Conservation (phyloP, 1,140 invertebrate species). For the Xylocopa sonorina region DNA sequence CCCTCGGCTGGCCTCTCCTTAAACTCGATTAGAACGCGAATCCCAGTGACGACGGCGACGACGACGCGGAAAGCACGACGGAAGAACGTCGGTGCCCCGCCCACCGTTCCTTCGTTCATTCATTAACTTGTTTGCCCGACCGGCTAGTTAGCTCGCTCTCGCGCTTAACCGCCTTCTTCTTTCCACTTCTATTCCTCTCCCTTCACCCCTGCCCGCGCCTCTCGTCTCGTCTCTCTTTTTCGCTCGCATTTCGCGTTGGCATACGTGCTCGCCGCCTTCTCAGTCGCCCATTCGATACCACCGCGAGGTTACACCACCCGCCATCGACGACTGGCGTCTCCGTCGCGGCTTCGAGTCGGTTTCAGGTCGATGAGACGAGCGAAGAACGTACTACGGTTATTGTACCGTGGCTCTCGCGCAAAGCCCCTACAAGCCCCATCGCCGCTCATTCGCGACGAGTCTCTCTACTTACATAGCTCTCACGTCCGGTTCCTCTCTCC, state of each 20-base stretch:
- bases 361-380: conserved; percentile 23
- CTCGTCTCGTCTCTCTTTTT: conserved; percentile 12
- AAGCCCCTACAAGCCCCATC: not conserved
- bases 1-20: not conserved
- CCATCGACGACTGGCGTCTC: not conserved
- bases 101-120: conserved; percentile 58
- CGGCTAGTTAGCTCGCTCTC: conserved; percentile 6
- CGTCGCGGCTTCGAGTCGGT: not conserved
- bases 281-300: not conserved
- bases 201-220: no score
- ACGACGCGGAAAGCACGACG: conserved; percentile 40
- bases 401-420: not conserved
- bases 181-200: not conserved
- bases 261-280: not conserved
- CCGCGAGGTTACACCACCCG: not conserved
- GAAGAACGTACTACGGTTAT: conserved; percentile 22
- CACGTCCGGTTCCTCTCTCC: conserved; percentile 7
- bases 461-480: no score
- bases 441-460: not conserved
- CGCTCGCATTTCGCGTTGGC: conserved; percentile 18
- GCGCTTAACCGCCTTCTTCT: not conserved
- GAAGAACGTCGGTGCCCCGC: conserved; percentile 49
- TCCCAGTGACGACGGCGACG: not conserved
- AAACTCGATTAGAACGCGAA: not conserved
- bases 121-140: conserved; percentile 51